Percentiles rank a stretch among this genome's conserved stretches.
phyloP scores from a whole-genome alignment of 37 sponge, comb jelly and placozoan species.

The Oopsacas minuta region DNA sequence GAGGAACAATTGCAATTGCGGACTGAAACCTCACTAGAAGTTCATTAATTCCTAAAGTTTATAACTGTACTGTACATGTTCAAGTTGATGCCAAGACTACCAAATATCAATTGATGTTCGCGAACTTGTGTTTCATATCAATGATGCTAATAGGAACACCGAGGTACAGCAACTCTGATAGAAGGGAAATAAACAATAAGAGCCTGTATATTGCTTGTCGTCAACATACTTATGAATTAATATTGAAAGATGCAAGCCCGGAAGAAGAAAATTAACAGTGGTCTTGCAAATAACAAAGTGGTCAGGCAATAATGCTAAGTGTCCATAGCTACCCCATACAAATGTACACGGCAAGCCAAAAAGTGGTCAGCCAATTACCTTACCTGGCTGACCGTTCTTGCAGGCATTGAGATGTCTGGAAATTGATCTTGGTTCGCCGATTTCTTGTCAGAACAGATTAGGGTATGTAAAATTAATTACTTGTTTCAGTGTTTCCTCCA shows the following conservation, averaged over 20 bases:
- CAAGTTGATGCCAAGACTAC: not conserved
- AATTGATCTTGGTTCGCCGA: too few species aligned
- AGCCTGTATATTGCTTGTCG: not conserved
- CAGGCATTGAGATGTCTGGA: too few species aligned
- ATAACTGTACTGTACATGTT: not conserved
- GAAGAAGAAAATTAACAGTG: too few species aligned
- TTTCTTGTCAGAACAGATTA: too few species aligned
- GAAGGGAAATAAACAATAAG: not conserved
- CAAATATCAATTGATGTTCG: not conserved
- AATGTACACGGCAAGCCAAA: too few species aligned
- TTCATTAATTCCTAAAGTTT: not conserved
- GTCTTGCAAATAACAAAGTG: too few species aligned
- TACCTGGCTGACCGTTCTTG: too few species aligned
- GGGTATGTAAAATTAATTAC: too few species aligned
- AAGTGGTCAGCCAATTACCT: too few species aligned
- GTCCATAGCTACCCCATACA: too few species aligned
- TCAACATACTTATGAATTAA: not conserved
- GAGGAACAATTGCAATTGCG: not conserved
- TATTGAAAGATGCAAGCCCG: not conserved
- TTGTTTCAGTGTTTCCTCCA: too few species aligned
- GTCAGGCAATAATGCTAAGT: too few species aligned
- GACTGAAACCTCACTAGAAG: not conserved
- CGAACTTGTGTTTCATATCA: not conserved
- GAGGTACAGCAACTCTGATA: not conserved
- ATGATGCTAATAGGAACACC: not conserved